phyloP scores from a whole-genome alignment of 1,140 invertebrate genomes.

The Eueides isabella region DNA sequence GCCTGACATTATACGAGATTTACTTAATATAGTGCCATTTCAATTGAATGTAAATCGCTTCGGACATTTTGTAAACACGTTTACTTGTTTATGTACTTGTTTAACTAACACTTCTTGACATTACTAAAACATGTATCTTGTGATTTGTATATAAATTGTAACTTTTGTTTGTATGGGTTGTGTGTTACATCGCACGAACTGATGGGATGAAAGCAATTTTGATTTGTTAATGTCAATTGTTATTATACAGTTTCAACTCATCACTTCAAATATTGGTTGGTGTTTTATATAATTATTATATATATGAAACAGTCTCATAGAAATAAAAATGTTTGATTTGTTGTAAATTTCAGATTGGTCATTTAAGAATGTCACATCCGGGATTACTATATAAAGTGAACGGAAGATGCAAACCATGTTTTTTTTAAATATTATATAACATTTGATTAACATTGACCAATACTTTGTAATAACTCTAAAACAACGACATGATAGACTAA shows the following conservation, averaged over 20 bases:
- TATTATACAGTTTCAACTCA: slow-evolving; percentile 5
- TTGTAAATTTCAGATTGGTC: slow-evolving; percentile 79
- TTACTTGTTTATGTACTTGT: neutral
- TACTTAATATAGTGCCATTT: slow-evolving; percentile 42
- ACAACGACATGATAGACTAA: slow-evolving; percentile 69
- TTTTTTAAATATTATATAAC: slow-evolving; percentile 15
- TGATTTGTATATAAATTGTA: slow-evolving; percentile 15
- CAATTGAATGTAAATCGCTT: slow-evolving; percentile 20
- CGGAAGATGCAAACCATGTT: slow-evolving; percentile 16
- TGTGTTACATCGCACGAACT: neutral
- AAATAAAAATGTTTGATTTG: slow-evolving; percentile 35
- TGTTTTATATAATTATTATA: neutral
- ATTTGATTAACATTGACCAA: slow-evolving; percentile 21
- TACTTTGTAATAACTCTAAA: slow-evolving; percentile 53
- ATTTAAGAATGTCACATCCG: slow-evolving; percentile 78
- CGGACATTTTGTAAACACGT: neutral
- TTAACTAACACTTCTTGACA: neutral
- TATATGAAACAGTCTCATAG: slow-evolving; percentile 11
- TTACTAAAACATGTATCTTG: neutral
- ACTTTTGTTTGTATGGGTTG: slow-evolving; percentile 5
- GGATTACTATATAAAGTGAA: slow-evolving; percentile 67
- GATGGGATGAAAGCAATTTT: slow-evolving; percentile 17
- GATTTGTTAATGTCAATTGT: neutral
- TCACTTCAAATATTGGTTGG: slow-evolving; percentile 11
- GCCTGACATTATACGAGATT: slow-evolving; percentile 42